These are phyloP conservation scores for Zootermopsis nevadensis DNA, from an alignment of 2,888 invertebrate species.

Conservation along the genomic window DNA sequence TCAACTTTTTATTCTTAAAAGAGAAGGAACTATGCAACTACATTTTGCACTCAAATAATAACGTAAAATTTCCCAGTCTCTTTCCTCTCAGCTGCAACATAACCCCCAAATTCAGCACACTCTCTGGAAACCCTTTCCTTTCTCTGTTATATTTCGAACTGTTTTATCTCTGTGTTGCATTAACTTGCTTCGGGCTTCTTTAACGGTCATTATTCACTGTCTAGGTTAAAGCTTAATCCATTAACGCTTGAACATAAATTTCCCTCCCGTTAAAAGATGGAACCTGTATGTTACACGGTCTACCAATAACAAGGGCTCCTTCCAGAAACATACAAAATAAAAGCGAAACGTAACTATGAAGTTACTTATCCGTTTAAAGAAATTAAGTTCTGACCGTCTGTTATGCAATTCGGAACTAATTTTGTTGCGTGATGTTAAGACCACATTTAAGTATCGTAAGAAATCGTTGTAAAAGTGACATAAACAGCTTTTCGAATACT, in stretches of 20 bases:
- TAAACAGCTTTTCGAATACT: no score
- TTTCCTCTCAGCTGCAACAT: constrained; percentile 6
- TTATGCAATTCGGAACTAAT: no score
- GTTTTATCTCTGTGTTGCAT: constrained; percentile 40
- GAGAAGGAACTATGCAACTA: neutral
- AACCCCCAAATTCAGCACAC: neutral
- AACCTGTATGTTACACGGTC: constrained; percentile 24
- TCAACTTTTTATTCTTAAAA: neutral
- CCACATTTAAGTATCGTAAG: no score
- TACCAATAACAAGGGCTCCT: neutral
- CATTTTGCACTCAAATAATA: constrained; percentile 8
- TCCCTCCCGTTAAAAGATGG: constrained; percentile 22
- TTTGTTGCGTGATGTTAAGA: no score
- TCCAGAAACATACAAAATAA: neutral
- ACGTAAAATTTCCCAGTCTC: constrained; percentile 16
- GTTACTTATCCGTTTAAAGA: no score
- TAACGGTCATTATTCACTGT: constrained; percentile 41
- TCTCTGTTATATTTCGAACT: constrained; percentile 29
- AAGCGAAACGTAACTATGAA: no score
- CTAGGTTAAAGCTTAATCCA: constrained; percentile 42
- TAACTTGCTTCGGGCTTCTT: constrained; percentile 22
- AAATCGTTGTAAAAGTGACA: no score
- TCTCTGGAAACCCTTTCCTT: neutral
- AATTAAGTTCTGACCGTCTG: no score
- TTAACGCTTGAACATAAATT: constrained; percentile 39